Conservation (phyloP, 2,888 invertebrate species). For the Notocelia uddmanniana region DNA sequence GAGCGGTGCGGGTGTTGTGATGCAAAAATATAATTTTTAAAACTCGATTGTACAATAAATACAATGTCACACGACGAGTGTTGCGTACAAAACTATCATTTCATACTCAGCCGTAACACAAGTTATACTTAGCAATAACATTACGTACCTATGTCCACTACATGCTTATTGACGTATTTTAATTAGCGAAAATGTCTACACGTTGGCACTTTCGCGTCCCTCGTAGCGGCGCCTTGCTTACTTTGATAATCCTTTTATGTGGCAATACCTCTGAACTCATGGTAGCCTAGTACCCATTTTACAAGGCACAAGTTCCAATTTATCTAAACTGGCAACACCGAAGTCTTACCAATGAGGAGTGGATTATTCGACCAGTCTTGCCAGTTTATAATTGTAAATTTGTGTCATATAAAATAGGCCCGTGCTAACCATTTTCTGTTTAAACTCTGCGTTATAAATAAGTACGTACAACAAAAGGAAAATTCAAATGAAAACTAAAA, state of each 20-base stretch:
- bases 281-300: neutral
- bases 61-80: conserved; percentile 55
- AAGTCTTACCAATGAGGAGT: neutral
- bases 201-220: conserved; percentile 67
- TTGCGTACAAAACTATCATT: conserved; percentile 70
- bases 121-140: conserved; percentile 59
- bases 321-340: neutral
- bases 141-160: conserved; percentile 57
- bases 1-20: conserved; percentile 75
- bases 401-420: neutral
- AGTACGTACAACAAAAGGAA: conserved; percentile 47
- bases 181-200: conserved; percentile 71
- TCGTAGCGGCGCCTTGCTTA: conserved; percentile 9
- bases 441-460: neutral
- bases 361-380: neutral
- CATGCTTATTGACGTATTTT: conserved; percentile 71
- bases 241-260: conserved; percentile 26
- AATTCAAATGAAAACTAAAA: conserved; percentile 63
- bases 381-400: neutral
- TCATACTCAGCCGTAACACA: conserved; percentile 58
- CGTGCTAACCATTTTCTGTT: neutral
- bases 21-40: conserved; percentile 77
- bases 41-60: conserved; percentile 61
- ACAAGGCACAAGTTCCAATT: neutral
- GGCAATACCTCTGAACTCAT: neutral